Conservation (phyloP, 2,113 vertebrate species). For the Pelusios castaneus region DNA sequence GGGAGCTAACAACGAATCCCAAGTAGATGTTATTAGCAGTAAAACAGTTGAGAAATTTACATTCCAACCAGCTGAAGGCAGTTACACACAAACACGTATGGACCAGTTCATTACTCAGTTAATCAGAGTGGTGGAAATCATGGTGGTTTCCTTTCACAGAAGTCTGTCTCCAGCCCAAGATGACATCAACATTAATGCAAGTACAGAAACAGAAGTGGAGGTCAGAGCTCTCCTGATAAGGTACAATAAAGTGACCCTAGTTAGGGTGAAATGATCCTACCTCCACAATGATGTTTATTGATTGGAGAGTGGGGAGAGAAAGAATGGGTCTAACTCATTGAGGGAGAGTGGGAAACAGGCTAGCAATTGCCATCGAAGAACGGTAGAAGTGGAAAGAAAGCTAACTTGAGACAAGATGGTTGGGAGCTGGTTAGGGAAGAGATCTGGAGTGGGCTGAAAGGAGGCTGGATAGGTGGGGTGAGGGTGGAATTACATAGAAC, state of each 20-base stretch:
- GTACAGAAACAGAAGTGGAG: not conserved
- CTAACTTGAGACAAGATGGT: slow-evolving; percentile 44
- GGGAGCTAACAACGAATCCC: not conserved
- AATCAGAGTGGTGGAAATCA: not conserved
- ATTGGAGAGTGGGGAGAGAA: slow-evolving; percentile 55
- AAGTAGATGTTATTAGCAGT: not conserved
- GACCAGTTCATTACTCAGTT: slow-evolving; percentile 26
- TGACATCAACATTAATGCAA: not conserved
- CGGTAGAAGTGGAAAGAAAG: slow-evolving; percentile 49
- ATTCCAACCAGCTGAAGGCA: not conserved
- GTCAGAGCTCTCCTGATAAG: slow-evolving; percentile 22
- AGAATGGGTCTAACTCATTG: slow-evolving; percentile 39
- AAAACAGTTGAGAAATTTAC: not conserved
- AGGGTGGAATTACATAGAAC: slow-evolving; percentile 6
- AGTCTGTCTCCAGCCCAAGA: not conserved
- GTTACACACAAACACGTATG: not conserved
- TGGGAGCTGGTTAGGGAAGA: slow-evolving; percentile 54
- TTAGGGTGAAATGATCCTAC: slow-evolving; percentile 33
- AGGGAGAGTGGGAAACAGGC: slow-evolving; percentile 26
- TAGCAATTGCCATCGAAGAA: slow-evolving; percentile 61
- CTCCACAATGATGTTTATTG: not conserved
- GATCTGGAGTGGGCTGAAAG: slow-evolving; percentile 55
- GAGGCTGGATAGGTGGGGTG: slow-evolving; percentile 26
- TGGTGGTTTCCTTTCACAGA: not conserved
- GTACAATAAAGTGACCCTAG: not conserved